phyloP scores from a whole-genome alignment of 2,888 invertebrate species.

The Epicampocera succincta region DNA sequence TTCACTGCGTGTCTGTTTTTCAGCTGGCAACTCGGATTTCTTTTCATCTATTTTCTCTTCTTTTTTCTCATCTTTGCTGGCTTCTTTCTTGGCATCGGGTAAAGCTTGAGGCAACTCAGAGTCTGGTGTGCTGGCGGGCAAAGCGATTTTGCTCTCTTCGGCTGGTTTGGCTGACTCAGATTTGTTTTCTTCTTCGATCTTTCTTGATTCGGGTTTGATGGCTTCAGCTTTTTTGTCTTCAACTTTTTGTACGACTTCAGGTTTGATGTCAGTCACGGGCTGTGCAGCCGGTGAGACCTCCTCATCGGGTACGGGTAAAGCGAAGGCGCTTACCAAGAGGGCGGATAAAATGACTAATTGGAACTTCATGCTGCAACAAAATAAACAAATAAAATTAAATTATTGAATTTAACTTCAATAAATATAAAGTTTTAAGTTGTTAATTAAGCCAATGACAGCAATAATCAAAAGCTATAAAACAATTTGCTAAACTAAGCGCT shows the following conservation, averaged over 20 bases:
- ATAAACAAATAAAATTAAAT: constrained; percentile 46
- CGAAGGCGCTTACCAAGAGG: constrained; percentile 75
- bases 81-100: constrained; percentile 64
- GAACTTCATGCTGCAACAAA: constrained; percentile 80
- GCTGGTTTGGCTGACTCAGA: constrained; percentile 40
- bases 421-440: too few species aligned
- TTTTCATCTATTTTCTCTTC: constrained; percentile 68
- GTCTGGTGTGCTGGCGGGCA: constrained; percentile 72
- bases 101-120: constrained; percentile 72
- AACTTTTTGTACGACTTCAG: constrained; percentile 58
- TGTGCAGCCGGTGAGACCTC: constrained; percentile 75
- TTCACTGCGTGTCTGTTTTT: constrained; percentile 73
- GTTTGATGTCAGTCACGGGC: constrained; percentile 68
- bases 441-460: too few species aligned
- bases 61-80: constrained; percentile 68
- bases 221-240: constrained; percentile 69
- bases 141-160: constrained; percentile 64
- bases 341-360: constrained; percentile 77
- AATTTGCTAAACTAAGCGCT: too few species aligned
- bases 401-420: background rate
- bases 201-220: constrained; percentile 65
- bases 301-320: constrained; percentile 79
- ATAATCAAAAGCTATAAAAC: too few species aligned
- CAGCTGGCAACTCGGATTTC: constrained; percentile 66
- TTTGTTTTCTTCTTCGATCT: constrained; percentile 53